Evolutionary conservation across 2,113 vertebrate species (phyloP), one percentile per base, ranked within the genome.

Genomic region (Ptilonorhynchus violaceus): DNA sequence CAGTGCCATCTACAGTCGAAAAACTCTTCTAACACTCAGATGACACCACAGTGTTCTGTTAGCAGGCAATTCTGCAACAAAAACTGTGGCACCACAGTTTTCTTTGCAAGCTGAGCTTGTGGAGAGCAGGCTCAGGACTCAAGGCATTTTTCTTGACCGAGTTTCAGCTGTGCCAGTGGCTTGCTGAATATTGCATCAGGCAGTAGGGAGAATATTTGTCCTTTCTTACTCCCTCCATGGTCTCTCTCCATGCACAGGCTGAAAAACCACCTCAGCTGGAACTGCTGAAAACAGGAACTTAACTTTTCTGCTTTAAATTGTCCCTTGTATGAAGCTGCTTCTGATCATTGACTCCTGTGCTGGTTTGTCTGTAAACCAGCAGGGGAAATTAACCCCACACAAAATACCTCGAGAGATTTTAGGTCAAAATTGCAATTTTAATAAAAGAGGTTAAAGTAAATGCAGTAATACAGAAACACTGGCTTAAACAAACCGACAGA

Each of bases 1-100:
- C 62, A 96, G 84, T 85, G 94, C 93, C 96, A 96, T 89, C 96
- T 97, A 82, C 63, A 76, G 93, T 79, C 33, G 1, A 41, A 75
- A 85, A 85, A 8, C 7, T 68, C 27, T 68, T 41, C 23, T 3
- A 1, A 22, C n/a, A 8, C 28, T 18, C 44, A 9, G 74, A 15
- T 53, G 60, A 50, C 44, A 21, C 24, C 30, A 2, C 44, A 5
- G 14, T 19, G 4, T 20, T 68, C n/a, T 19, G 6, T 74, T 56
- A 46, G 33, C 44, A 46, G 53, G 15, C 27, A 46, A 69, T 58
- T 78, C 37, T 69, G 42, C 46, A 49, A 9, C 20, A 41, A 76
- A 78, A 91, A 52, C 13, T 21, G 5, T 2, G 63, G 23, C 37
- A 56, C 37, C 0, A 0, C 33, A 13, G 35, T 47, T 85, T 88